These are phyloP conservation scores for Stegana nigrithorax DNA, from an alignment of 2,888 invertebrate species.

Conservation along the genomic window DNA sequence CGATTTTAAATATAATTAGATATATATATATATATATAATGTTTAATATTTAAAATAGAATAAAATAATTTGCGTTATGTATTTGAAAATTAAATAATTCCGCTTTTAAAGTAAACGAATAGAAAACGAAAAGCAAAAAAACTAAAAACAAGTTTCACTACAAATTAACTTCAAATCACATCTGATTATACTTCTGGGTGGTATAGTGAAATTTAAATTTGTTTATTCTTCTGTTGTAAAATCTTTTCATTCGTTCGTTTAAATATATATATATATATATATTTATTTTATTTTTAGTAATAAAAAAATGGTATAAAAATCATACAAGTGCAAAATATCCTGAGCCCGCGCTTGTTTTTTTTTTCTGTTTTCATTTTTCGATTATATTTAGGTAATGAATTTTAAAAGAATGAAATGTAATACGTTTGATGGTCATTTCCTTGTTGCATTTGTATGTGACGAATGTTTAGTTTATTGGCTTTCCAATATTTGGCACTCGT, in stretches of 20 bases:
- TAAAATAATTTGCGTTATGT: too few relatives aligned
- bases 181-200: too few relatives aligned
- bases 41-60: too few relatives aligned
- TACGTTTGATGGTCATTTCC: conserved; percentile 46
- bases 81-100: too few relatives aligned
- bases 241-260: conserved; percentile 18
- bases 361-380: background rate
- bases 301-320: conserved; percentile 16
- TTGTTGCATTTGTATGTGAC: conserved; percentile 10
- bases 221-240: too few relatives aligned
- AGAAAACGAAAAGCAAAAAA: background rate
- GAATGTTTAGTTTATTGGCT: conserved; percentile 31
- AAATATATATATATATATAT: conserved; percentile 3
- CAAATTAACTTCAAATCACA: too few relatives aligned
- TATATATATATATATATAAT: too few relatives aligned
- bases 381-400: background rate
- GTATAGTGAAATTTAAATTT: too few relatives aligned
- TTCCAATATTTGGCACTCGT: conserved; percentile 23
- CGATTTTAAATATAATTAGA: too few relatives aligned
- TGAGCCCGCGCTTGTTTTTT: conserved; percentile 18
- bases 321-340: conserved; percentile 17
- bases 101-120: background rate
- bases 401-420: conserved; percentile 45
- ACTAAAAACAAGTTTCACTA: too few relatives aligned
- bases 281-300: conserved; percentile 7